Base-by-base conservation (phyloP, 2,888 invertebrate species). In the Drosophila suboccidentalis region DNA sequence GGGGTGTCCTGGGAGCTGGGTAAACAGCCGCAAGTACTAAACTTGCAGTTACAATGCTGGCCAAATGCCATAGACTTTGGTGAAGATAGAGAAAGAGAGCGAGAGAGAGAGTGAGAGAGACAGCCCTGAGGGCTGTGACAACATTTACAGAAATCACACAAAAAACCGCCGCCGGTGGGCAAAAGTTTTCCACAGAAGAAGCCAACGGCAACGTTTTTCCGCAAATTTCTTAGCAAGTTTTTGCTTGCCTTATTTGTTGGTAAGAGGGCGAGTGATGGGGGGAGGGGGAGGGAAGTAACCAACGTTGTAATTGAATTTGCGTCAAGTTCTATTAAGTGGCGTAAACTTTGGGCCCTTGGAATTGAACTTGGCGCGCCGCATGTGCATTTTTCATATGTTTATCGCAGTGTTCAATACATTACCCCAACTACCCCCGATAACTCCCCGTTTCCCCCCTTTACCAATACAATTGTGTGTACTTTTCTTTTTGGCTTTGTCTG, bases 341-440 rank as follows among this genome's bases (percentile, higher is more conserved):
- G 88, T 82, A 89, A 86, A 86, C 86, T 86, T 87, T 82, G 84
- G 76, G 89, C 78, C 75, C 67, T 57, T 68, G 71, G 82, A 87
- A 78, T 81, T 76, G 82, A 84, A 87, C 82, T 83, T 79, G 85
- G 85, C 87, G 68, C 84, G 71, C 58, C 80, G 80, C 82, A 87
- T 86, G 85, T 86, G 85, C 86, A 89, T 89, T 89, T 86, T 80
- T 86, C 89, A 87, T 89, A 86, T 89, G 89, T 87, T 85, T 87
- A 84, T 87, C 79, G 89, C 81, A 84, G 63, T 78, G 82, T 84
- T 79, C 87, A 76, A 83, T 83, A 78, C 71, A 78, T 71, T 64
- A 58, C 34, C 36, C 58, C 64, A 17, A 11, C 34, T 36, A 0
- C 22, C 15, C 34, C 32, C 0, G 26, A 26, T 1, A 5, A 5